These are phyloP conservation scores for Yponomeuta cagnagella DNA, from an alignment of 2,888 invertebrate species.

Conservation along the genomic window DNA sequence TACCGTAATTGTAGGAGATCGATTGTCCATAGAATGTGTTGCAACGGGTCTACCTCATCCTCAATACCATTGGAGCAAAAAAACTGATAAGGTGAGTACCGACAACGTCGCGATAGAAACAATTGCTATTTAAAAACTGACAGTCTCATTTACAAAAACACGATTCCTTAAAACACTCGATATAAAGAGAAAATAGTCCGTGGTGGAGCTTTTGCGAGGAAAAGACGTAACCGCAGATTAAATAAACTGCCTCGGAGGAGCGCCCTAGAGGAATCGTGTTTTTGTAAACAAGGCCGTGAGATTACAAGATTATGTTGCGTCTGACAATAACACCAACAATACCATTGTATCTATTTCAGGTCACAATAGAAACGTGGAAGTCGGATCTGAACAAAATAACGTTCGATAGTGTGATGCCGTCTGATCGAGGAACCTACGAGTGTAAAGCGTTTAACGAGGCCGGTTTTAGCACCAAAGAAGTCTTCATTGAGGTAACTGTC, in stretches of 20 bases:
- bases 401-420: conserved; percentile 35
- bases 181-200: neutral
- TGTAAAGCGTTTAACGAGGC: conserved; percentile 48
- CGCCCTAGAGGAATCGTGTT: no score
- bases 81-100: conserved; percentile 30
- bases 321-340: neutral
- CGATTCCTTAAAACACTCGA: no score
- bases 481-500: conserved; percentile 41
- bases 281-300: no score
- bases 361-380: conserved; percentile 29
- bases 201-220: neutral
- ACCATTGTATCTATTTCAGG: neutral
- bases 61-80: conserved; percentile 45
- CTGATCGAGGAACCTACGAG: conserved; percentile 51
- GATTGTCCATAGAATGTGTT: conserved; percentile 44
- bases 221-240: neutral
- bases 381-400: conserved; percentile 38
- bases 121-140: no score
- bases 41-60: conserved; percentile 50
- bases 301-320: no score
- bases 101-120: no score
- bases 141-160: no score
- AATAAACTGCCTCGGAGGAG: no score
- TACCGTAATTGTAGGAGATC: conserved; percentile 33
- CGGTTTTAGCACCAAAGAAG: conserved; percentile 33